Evolutionary conservation across 2,797 vertebrate genomes (phyloP), one percentile per base, ranked within the genome.

Genomic region (Synaphobranchus kaupii): DNA sequence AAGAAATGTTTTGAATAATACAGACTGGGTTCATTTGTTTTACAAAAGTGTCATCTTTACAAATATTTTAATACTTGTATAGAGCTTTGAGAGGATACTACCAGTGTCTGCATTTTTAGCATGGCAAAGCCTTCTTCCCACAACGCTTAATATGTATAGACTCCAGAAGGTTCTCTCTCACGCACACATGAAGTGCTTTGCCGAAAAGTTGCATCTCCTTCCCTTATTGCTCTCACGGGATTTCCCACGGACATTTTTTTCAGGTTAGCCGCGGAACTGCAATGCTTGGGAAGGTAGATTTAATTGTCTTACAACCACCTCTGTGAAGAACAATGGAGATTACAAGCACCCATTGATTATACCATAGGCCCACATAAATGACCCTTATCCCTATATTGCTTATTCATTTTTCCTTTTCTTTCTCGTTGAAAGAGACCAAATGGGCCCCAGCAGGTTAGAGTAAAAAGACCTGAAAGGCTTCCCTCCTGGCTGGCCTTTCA

Each of bases 371-470:
- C 92, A 93, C 95, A 96, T 94, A 93, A 94, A 94, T 91, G 90
- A 94, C 94, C 95, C 91, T 95, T 93, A 93, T 95, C 94, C 94
- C 90, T 93, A 90, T 93, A 90, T 94, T 95, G 94, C 94, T 94
- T 92, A 95, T 95, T 96, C 94, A 93, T 92, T 96, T 96, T 96
- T 94, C 95, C 94, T 92, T 94, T 93, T 89, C 95, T 91, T 94
- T 95, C 93, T 94, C 93, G 95, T 96, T 97, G 95, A 97, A 96
- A 97, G 94, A 95, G 94, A 95, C 94, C 95, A 95, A 96, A 97
- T 95, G 94, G 91, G 91, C 94, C 95, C 91, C 96, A 97, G 96
- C 95, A 96, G 96, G 95, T 96, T 95, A 96, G 96, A 96, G 93
- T 95, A 96, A 96, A 97, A 96, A 96, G 95, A 95, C 89, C 92